Conservation (phyloP, 2,113 vertebrate genomes). For the Malaclemys terrapin region DNA sequence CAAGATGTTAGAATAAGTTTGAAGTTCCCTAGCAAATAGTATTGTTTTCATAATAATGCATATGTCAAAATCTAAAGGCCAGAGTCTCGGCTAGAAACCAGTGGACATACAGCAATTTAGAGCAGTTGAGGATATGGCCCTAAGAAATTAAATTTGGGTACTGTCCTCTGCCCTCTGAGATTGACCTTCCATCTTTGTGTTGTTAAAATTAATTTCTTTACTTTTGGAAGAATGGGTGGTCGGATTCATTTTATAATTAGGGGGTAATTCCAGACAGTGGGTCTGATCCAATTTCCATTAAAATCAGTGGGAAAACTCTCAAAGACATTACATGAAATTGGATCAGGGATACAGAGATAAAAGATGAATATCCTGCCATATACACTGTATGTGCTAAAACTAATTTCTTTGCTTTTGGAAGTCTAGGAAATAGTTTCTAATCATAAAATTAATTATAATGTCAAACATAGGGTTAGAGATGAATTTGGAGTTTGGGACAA, state of each 20-base stretch:
- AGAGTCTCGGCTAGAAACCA: background rate
- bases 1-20: background rate
- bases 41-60: background rate
- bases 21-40: background rate
- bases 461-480: background rate
- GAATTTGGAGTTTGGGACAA: background rate
- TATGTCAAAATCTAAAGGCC: background rate
- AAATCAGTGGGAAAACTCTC: background rate
- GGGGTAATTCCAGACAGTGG: background rate
- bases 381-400: background rate
- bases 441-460: no score
- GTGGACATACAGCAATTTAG: background rate
- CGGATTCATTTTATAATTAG: background rate
- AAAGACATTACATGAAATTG: constrained; percentile 13
- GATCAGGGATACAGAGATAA: background rate
- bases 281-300: background rate
- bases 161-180: background rate
- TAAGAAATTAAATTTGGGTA: background rate
- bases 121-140: background rate
- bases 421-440: background rate
- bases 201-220: background rate
- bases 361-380: background rate
- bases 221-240: background rate
- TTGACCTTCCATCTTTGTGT: background rate
- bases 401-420: background rate